These are phyloP conservation scores for Corythucha ciliata DNA, from an alignment of 2,888 invertebrate species.

Conservation along the genomic window DNA sequence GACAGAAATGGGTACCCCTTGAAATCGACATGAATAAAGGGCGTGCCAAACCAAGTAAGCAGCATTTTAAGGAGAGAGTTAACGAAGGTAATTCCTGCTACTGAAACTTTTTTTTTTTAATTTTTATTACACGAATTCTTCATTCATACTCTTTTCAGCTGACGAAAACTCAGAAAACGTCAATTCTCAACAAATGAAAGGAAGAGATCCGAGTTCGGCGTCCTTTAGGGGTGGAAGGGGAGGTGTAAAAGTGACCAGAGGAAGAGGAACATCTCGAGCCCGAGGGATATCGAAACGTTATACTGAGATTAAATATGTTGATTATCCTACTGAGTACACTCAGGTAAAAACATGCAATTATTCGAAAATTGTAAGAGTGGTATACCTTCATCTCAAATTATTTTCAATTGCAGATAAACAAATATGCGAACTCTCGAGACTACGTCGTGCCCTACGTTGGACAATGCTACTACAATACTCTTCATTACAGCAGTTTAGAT, in stretches of 20 bases:
- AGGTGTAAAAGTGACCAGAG: slow-evolving; percentile 29
- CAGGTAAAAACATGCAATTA: slow-evolving; percentile 29
- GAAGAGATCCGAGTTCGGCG: not conserved
- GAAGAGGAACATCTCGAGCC: slow-evolving; percentile 41
- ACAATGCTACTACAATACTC: slow-evolving; percentile 52
- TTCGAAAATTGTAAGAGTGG: not conserved
- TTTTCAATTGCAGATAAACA: slow-evolving; percentile 39
- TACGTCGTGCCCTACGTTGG: slow-evolving; percentile 50
- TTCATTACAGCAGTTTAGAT: slow-evolving; percentile 50
- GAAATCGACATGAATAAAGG: slow-evolving; percentile 72
- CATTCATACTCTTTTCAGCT: not conserved
- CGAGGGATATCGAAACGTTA: slow-evolving; percentile 42
- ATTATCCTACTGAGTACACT: slow-evolving; percentile 44
- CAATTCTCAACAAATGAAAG: not conserved
- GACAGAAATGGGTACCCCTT: slow-evolving; percentile 85
- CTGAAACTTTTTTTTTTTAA: slow-evolving; percentile 13
- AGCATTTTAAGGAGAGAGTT: slow-evolving; percentile 28
- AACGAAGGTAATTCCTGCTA: slow-evolving; percentile 24
- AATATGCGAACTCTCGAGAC: slow-evolving; percentile 35
- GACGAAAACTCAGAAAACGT: not conserved
- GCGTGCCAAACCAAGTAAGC: slow-evolving; percentile 21
- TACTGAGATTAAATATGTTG: slow-evolving; percentile 44
- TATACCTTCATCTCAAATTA: no score
- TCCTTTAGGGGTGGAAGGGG: slow-evolving; percentile 24
- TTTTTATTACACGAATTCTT: not conserved